Conservation (phyloP, 2,888 invertebrate genomes). For the Macrophya annulata region DNA sequence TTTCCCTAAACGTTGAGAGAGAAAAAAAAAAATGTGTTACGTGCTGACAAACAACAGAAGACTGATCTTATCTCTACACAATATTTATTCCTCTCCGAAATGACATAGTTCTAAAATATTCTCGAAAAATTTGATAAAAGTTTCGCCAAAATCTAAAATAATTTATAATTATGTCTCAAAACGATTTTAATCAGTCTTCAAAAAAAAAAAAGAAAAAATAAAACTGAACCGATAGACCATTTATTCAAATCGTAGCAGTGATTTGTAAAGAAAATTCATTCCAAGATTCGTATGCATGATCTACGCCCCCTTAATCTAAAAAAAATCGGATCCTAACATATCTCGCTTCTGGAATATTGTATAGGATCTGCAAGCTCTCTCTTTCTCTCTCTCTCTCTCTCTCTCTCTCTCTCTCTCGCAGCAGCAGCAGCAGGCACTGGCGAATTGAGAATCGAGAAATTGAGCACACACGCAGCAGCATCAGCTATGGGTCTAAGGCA, state of each 20-base stretch:
- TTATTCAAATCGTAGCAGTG: no score
- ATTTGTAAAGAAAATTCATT: no score
- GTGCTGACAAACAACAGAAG: neutral
- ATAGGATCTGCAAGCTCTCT: constrained; percentile 12
- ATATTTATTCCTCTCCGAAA: neutral
- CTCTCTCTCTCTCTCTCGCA: constrained; percentile 3
- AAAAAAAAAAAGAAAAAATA: neutral
- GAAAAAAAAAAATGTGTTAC: neutral
- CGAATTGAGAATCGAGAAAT: constrained; percentile 66
- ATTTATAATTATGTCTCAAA: neutral
- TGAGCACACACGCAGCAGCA: constrained; percentile 72
- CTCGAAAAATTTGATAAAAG: neutral
- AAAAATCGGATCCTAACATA: neutral
- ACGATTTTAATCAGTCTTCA: no score
- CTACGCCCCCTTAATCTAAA: neutral
- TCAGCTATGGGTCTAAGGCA: constrained; percentile 74
- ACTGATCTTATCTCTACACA: neutral
- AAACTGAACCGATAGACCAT: neutral
- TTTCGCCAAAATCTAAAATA: neutral
- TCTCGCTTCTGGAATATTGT: neutral
- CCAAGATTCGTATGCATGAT: no score
- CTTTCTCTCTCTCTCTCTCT: constrained; percentile 38
- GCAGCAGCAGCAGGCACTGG: neutral
- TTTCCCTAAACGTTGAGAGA: neutral
- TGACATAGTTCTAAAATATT: neutral